These are phyloP conservation scores for Yponomeuta evonymella DNA, from an alignment of 2,888 invertebrate genomes.

Conservation along the genomic window DNA sequence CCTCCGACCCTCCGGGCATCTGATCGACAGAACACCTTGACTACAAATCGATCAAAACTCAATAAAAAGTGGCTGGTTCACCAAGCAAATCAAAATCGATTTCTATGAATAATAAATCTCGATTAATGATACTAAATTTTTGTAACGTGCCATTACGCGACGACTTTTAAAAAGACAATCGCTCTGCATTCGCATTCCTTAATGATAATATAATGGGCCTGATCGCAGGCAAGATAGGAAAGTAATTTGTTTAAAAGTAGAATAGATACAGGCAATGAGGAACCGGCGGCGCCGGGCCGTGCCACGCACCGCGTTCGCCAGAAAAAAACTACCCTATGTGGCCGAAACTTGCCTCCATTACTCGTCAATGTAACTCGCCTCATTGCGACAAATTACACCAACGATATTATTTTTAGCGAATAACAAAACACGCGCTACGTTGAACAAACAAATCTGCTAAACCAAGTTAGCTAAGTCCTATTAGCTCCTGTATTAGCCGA, in stretches of 20 bases:
- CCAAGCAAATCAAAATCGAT: background rate
- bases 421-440: background rate
- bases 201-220: slow-evolving; percentile 72
- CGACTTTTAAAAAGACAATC: slow-evolving; percentile 44
- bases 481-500: background rate
- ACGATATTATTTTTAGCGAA: slow-evolving; percentile 30
- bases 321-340: slow-evolving; percentile 60
- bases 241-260: slow-evolving; percentile 72
- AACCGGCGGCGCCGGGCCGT: slow-evolving; percentile 8
- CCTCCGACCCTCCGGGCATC: slow-evolving; percentile 16
- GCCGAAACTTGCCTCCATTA: slow-evolving; percentile 53
- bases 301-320: slow-evolving; percentile 26
- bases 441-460: background rate
- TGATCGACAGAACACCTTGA: slow-evolving; percentile 8
- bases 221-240: slow-evolving; percentile 71
- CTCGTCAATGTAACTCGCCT: slow-evolving; percentile 34
- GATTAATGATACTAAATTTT: background rate
- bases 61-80: slow-evolving; percentile 3
- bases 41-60: slow-evolving; percentile 9
- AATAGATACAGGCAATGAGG: slow-evolving; percentile 36
- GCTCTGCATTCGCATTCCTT: slow-evolving; percentile 58
- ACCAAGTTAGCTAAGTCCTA: background rate
- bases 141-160: slow-evolving; percentile 39
- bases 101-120: background rate
- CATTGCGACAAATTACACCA: slow-evolving; percentile 37